These are phyloP conservation scores for Oryzias javanicus DNA, from an alignment of 2,113 vertebrate species.

Conservation along the genomic window DNA sequence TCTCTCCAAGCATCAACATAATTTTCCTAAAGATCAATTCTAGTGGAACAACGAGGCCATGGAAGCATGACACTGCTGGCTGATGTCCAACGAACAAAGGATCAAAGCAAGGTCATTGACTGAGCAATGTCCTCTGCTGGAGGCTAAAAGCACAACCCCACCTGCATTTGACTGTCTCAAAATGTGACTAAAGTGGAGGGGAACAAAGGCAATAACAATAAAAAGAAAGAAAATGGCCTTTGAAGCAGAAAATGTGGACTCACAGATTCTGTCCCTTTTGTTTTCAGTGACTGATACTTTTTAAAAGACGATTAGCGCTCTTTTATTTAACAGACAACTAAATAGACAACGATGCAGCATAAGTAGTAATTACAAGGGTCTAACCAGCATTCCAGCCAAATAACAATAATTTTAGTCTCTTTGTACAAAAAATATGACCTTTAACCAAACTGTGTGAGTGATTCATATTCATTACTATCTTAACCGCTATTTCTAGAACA, in stretches of 20 bases:
- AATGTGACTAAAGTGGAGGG: conserved; percentile 5
- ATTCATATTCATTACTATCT: no score
- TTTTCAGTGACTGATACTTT: no score
- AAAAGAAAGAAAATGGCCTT: conserved; percentile 15
- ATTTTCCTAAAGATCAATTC: conserved; percentile 61
- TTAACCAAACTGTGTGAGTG: no score
- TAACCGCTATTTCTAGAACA: no score
- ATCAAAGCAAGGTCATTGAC: conserved; percentile 64
- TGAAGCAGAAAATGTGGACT: conserved; percentile 26
- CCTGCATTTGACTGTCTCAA: conserved; percentile 44
- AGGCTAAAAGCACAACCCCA: conserved; percentile 50
- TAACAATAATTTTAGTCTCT: no score
- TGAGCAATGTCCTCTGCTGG: conserved; percentile 55
- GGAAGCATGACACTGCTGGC: conserved; percentile 57
- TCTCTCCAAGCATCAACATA: conserved; percentile 30
- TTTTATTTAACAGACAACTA: conserved; percentile 5
- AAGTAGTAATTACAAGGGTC: no score
- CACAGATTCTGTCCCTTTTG: conserved; percentile 2
- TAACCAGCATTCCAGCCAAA: no score
- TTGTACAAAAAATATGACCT: no score
- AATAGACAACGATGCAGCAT: conserved; percentile 1
- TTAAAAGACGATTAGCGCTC: conserved; percentile 16
- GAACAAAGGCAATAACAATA: conserved; percentile 10
- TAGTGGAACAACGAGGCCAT: conserved; percentile 43
- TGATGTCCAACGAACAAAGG: conserved; percentile 57